Evolutionary conservation across 2,888 invertebrate species (phyloP).

Genomic region (Meteorus colon): DNA sequence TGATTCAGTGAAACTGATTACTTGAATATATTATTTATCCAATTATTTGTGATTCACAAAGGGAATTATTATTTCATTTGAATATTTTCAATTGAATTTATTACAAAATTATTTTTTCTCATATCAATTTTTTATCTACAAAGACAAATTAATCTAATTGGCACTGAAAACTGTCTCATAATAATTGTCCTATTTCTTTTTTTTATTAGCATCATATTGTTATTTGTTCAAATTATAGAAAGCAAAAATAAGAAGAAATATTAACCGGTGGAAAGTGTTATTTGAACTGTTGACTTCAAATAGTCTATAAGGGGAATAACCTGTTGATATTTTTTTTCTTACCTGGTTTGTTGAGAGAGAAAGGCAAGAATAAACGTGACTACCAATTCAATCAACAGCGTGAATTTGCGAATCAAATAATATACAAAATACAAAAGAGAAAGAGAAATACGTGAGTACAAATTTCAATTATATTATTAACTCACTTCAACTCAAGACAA

Average conservation of each 20-base stretch:
- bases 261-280: conserved; percentile 27
- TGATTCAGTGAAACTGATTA: too few relatives aligned
- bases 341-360: conserved; percentile 15
- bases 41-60: too few relatives aligned
- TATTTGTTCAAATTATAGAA: conserved; percentile 12
- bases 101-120: too few relatives aligned
- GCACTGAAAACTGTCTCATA: too few relatives aligned
- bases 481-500: background rate
- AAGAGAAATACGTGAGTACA: background rate
- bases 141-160: too few relatives aligned
- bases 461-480: background rate
- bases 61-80: too few relatives aligned
- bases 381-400: conserved; percentile 12
- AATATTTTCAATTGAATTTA: too few relatives aligned
- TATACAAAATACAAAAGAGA: background rate
- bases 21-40: too few relatives aligned
- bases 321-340: conserved; percentile 35
- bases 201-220: background rate
- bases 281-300: conserved; percentile 32
- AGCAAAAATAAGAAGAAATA: background rate
- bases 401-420: conserved; percentile 14
- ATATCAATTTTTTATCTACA: too few relatives aligned
- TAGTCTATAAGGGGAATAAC: conserved; percentile 16
- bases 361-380: conserved; percentile 27
- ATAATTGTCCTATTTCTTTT: background rate